phyloP scores from a whole-genome alignment of 2,888 invertebrate species.

The Disparrhopalites patrizii region DNA sequence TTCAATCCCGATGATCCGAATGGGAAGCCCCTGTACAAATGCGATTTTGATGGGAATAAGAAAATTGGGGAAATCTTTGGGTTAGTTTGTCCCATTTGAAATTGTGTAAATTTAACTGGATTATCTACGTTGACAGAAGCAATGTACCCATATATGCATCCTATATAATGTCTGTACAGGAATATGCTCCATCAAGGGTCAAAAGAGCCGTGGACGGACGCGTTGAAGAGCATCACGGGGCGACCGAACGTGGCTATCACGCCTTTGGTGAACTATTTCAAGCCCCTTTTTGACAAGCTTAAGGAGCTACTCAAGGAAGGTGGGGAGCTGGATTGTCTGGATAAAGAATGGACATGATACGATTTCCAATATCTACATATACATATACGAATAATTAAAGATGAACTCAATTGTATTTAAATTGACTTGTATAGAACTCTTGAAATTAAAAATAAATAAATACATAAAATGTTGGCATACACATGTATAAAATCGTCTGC shows the following conservation, averaged over 20 bases:
- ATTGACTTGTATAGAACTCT: neutral
- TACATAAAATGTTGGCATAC: no score
- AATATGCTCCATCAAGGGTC: conserved; percentile 3
- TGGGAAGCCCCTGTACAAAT: conserved; percentile 50
- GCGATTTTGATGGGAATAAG: conserved; percentile 53
- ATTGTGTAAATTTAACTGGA: neutral
- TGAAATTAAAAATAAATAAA: neutral
- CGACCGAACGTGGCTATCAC: conserved; percentile 5
- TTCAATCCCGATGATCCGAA: conserved; percentile 39
- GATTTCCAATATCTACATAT: no score
- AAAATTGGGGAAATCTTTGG: no score
- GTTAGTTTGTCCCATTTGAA: neutral
- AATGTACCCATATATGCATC: no score
- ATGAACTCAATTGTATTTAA: neutral
- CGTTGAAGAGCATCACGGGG: conserved; percentile 18
- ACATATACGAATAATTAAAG: no score
- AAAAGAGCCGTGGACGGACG: conserved; percentile 14
- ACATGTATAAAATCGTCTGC: no score
- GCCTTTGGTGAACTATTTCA: conserved; percentile 30
- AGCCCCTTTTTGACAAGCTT: conserved; percentile 28
- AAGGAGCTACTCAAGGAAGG: conserved; percentile 34
- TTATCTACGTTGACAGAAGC: neutral
- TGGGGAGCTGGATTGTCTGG: conserved; percentile 19
- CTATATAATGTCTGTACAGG: neutral
- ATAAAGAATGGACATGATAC: neutral